Evolutionary conservation across 2,113 vertebrate genomes (phyloP).

Genomic region (Castor canadensis): DNA sequence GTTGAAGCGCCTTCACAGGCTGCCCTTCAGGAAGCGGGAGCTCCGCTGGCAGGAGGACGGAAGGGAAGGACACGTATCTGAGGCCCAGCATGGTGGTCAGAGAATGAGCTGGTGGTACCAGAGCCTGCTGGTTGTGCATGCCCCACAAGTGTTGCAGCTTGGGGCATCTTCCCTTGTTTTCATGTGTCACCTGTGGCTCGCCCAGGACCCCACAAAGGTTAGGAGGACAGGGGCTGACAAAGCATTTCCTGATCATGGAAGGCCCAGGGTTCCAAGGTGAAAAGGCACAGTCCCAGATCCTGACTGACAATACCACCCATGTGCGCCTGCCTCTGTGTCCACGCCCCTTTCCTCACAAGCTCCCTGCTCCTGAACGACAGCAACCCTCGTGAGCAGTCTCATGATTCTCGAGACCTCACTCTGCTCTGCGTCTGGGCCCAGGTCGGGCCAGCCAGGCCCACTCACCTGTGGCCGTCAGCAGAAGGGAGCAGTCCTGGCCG

Average conservation of each 20-base stretch:
- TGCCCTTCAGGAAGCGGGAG: neutral
- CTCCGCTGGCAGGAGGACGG: neutral
- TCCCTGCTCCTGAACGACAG: accelerated
- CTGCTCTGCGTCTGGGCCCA: too few species aligned
- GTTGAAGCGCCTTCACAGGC: neutral
- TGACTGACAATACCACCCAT: neutral
- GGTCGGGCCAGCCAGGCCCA: accelerated
- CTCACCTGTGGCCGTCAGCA: constrained; percentile 91
- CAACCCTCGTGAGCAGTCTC: accelerated
- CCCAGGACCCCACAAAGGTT: too few species aligned
- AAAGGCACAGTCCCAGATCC: neutral
- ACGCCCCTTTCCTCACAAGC: neutral
- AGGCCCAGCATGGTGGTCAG: neutral
- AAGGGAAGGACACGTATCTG: neutral
- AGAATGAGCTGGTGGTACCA: neutral
- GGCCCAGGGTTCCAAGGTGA: neutral
- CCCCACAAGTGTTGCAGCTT: neutral
- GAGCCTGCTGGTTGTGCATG: too few species aligned
- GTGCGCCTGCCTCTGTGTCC: neutral
- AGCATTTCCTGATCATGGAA: neutral
- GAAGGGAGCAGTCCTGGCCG: constrained; percentile 92
- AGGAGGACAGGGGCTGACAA: neutral
- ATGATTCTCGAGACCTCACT: too few species aligned
- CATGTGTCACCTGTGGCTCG: neutral
- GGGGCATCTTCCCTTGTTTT: accelerated